Evolutionary conservation across 2,797 vertebrate species (phyloP), one percentile per base, ranked within the genome.

Genomic region (Periophthalmus magnuspinnatus): DNA sequence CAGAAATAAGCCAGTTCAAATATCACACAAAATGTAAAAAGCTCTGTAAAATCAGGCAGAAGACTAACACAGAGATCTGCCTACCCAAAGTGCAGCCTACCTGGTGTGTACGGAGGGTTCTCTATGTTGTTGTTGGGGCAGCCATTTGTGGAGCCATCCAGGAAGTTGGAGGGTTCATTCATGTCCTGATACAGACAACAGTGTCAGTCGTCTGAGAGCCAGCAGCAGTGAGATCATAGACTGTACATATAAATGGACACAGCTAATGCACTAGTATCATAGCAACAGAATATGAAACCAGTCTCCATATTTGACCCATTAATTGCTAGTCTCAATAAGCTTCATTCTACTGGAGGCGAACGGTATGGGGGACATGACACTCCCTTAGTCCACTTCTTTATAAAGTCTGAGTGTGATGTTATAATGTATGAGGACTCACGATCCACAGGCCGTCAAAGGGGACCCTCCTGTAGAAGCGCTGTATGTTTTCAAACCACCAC

Each of bases 121-220:
- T 97, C 96, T 0, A 96, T 72, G 22, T 86, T 90, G 79, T 90
- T 93, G 0, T 88, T 83, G 0, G 94, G 93, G 58, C 96, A 97
- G 59, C 95, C 95, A 0, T 89, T 82, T 14, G 91, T 86, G 0
- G 96, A 96, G 0, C 96, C 96, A 65, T 96, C 95, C 74, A 94
- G 69, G 81, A 97, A 97, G 75, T 95, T 95, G 2, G 96, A 97
- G 0, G 96, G 96, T 67, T 97, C 96, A 1, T 97, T 97, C 96
- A 97, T 97, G 82, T 97, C 96, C 96, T 97, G 65, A 69, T n/a
- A 0, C 11, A 72, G 2, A 75, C 3, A 6, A 16, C 2, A 28
- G 55, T 5, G 55, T 57, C 4, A 57, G n/a, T 14, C 2, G 17
- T 17, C 9, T 32, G 21, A 56, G 3, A 56, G 22, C 50, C 0